Evolutionary conservation across 2,888 invertebrate species (phyloP), one percentile per base, ranked within the genome.

Genomic region (Cataglyphis livida): DNA sequence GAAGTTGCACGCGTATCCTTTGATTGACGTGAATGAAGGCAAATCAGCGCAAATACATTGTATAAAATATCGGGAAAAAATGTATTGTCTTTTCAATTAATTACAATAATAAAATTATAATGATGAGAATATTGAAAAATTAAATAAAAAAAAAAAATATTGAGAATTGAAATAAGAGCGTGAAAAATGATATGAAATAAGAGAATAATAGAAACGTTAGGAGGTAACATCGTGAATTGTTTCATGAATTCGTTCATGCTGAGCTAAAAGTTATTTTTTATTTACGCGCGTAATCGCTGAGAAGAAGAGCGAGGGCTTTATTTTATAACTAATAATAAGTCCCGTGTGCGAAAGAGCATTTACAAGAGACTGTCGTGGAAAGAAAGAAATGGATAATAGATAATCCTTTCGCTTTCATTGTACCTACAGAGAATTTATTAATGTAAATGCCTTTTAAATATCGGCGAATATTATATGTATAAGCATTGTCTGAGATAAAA

Each of bases 191-290:
- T 7, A n/a, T 1, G 3, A 57, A 25, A 10, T 35, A 38, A n/a
- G n/a, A n/a, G n/a, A n/a, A n/a, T n/a, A n/a, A n/a, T 21, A 21
- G 21, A 21, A 21, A 15, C 1, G 0, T 21, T 21, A 28, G 38
- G 25, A 41, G 15, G 2, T 21, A 28, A 4, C 12, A 54, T 25
- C 18, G 21, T 44, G 57, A 78, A 70, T 78, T 59, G 59, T 70
- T 78, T 21, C 21, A 21, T 21, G 21, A 21, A 21, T 21, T 21
- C 59, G 38, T 25, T 57, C 4, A 4, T 10, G 57, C 57, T 70
- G 7, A 59, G 54, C 32, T 78, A 44, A 78, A 70, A 44, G 18
- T 35, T 35, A 44, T 70, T 78, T 32, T 59, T 78, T 70, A 78
- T 70, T 78, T 35, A 68, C 18, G 41, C 32, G 59, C 44, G 25